Percentiles rank a stretch among this genome's conserved stretches.
phyloP scores from a whole-genome alignment of 2,888 invertebrate species.

The Apodemia hepburni region DNA sequence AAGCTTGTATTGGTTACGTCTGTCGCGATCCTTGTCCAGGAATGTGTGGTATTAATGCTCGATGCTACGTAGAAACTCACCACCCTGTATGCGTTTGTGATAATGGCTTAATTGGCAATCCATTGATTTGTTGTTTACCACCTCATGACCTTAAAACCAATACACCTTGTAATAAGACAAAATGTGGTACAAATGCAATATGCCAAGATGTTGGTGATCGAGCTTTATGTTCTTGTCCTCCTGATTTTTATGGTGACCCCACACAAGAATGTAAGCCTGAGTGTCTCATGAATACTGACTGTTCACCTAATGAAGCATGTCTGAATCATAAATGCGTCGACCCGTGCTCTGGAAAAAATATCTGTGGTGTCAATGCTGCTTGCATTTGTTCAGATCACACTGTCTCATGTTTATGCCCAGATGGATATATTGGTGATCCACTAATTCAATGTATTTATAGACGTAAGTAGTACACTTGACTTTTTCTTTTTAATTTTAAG shows the following conservation, averaged over 20 bases:
- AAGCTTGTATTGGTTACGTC: conserved; percentile 89
- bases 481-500: neutral
- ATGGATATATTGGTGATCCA: conserved; percentile 90
- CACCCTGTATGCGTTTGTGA: conserved; percentile 90
- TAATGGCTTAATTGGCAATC: conserved; percentile 87
- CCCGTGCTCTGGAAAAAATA: conserved; percentile 84
- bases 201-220: conserved; percentile 85
- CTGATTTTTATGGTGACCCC: conserved; percentile 90
- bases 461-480: conserved; percentile 52
- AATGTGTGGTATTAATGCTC: conserved; percentile 87
- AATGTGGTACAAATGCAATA: conserved; percentile 89
- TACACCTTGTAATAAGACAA: conserved; percentile 86
- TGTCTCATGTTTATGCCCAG: conserved; percentile 89
- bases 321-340: conserved; percentile 86
- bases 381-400: conserved; percentile 91
- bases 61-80: conserved; percentile 88
- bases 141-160: conserved; percentile 74
- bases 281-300: conserved; percentile 91
- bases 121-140: conserved; percentile 85
- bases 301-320: conserved; percentile 86
- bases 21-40: conserved; percentile 92
- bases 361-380: conserved; percentile 90
- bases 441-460: conserved; percentile 85
- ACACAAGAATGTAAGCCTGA: conserved; percentile 88
- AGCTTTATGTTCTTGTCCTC: conserved; percentile 88